Conservation (phyloP, 2,888 invertebrate genomes). For the Argynnis bischoffii region DNA sequence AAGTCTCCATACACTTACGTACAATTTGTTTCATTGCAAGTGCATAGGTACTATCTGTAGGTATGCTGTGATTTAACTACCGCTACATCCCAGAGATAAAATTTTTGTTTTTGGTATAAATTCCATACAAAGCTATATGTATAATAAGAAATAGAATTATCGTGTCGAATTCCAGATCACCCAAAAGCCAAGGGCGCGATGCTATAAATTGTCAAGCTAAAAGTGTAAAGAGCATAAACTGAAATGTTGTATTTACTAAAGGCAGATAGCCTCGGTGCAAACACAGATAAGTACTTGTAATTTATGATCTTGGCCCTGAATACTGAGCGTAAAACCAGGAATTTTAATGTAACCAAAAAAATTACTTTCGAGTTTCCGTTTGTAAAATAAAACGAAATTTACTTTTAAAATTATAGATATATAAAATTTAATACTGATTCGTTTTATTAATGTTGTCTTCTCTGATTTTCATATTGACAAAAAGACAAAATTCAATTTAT, state of each 20-base stretch:
- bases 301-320: slow-evolving; percentile 56
- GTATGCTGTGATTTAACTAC: too few species aligned
- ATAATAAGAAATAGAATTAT: not conserved
- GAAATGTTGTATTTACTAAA: slow-evolving; percentile 61
- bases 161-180: slow-evolving; percentile 7
- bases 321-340: slow-evolving; percentile 28
- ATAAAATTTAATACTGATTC: too few species aligned
- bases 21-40: too few species aligned
- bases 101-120: too few species aligned
- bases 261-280: slow-evolving; percentile 62
- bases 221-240: slow-evolving; percentile 51
- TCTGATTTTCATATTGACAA: not conserved
- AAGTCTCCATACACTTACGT: too few species aligned
- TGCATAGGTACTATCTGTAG: too few species aligned
- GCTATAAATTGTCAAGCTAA: slow-evolving; percentile 43
- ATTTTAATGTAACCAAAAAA: slow-evolving; percentile 32
- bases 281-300: slow-evolving; percentile 68
- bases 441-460: not conserved
- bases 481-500: not conserved
- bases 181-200: slow-evolving; percentile 42
- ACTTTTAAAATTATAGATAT: not conserved
- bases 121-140: too few species aligned
- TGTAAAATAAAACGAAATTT: slow-evolving; percentile 2
- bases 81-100: too few species aligned
- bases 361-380: slow-evolving; percentile 13